phyloP scores from a whole-genome alignment of 2,888 invertebrate genomes.

The Hetaerina titia region DNA sequence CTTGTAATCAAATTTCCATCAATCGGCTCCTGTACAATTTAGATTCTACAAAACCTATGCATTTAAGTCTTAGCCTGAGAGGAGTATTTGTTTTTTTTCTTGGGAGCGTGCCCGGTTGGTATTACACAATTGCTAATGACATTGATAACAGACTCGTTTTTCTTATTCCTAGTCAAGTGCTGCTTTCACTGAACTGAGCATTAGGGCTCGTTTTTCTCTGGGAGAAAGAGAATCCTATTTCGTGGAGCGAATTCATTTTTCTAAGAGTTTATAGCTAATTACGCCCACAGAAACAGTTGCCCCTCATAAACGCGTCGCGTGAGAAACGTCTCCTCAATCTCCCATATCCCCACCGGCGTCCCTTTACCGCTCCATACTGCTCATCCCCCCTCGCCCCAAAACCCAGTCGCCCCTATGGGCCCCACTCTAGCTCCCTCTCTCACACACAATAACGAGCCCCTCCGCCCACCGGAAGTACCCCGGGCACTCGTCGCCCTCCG shows the following conservation, averaged over 20 bases:
- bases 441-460: background rate
- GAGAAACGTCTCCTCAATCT: background rate
- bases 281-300: constrained; percentile 12
- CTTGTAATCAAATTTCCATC: background rate
- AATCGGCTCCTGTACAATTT: background rate
- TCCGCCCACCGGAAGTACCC: background rate
- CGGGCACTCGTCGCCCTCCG: background rate
- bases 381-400: background rate
- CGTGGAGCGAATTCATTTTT: background rate
- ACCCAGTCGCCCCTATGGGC: background rate
- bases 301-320: background rate
- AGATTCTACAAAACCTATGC: background rate
- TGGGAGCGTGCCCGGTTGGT: background rate
- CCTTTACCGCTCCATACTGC: background rate
- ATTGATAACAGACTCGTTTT: background rate
- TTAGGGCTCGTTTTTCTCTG: background rate
- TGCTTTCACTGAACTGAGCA: background rate
- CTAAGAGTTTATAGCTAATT: constrained; percentile 30
- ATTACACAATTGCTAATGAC: background rate
- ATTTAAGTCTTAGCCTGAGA: background rate
- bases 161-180: background rate
- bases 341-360: background rate
- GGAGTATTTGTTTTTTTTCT: background rate
- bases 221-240: background rate
- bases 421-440: background rate